Evolutionary conservation across 2,888 invertebrate species (phyloP), one percentile per base, ranked within the genome.

Genomic region (Sympetrum striolatum): DNA sequence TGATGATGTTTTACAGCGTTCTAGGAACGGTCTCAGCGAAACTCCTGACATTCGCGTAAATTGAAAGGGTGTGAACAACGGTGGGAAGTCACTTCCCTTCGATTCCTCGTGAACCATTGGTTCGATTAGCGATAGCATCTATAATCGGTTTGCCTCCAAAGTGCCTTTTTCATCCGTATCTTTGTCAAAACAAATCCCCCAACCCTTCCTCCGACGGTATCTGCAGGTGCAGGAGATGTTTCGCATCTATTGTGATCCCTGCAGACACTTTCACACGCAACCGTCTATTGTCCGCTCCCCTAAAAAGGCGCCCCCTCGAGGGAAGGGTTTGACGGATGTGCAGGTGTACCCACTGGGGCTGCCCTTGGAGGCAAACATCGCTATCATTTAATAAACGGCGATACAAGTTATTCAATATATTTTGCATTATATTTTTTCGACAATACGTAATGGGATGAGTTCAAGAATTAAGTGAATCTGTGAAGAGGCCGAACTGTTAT

Each of bases 211-310:
- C 3, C 22, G n/a, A 22, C 22, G n/a, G 35, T 37, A 31, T 25
- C 37, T 60, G 60, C 86, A 58, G 86, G 58, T 86, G 73, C 73
- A 44, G 39, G 39, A 22, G 39, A 39, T 18, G 44, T 86, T 60
- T 86, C 37, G n/a, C 60, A n/a, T 35, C 53, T 0, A 58, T 82
- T 86, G 22, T 86, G 22, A 3, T 37, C 86, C 64, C 58, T 2
- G 44, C 60, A n/a, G 31, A 73, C 73, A 73, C 73, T 86, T 86
- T 60, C 86, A 86, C 86, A 86, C 58, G 60, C 60, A 86, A 22
- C 35, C 58, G 58, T 60, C 86, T 86, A 37, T 35, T 60, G 60
- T 25, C 60, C 37, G 15, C 18, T 35, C 53, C 81, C 53, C 81
- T 18, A 53, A 53, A 53, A 53, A 53, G 53, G 53, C 53, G 53